A percentile compares a stretch with the other conserved stretches of the same genome.
These are phyloP conservation scores for Chaetura pelagica DNA, from an alignment of 2,113 vertebrate genomes.

Conservation along the genomic window DNA sequence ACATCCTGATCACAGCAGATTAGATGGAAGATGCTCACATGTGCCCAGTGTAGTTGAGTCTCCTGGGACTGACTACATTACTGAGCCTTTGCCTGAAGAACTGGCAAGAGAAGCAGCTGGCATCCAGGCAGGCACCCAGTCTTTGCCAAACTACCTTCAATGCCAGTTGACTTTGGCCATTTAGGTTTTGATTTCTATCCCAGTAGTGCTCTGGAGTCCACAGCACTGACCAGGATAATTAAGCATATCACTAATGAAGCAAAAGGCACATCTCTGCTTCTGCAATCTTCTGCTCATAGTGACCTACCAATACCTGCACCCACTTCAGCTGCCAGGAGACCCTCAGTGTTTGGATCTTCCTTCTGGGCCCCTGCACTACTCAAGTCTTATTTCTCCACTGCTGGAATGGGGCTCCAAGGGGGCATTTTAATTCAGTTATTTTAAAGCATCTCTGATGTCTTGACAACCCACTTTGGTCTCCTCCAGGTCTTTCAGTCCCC, in stretches of 20 bases:
- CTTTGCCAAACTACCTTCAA: neutral
- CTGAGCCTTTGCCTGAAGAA: neutral
- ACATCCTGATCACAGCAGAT: fast-evolving
- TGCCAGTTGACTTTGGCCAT: neutral
- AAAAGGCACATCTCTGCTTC: neutral
- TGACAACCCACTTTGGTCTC: neutral
- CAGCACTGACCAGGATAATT: neutral
- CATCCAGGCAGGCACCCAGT: neutral
- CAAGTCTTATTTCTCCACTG: neutral
- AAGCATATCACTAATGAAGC: fast-evolving
- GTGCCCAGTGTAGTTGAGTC: neutral
- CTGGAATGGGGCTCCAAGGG: neutral
- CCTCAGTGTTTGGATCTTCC: neutral
- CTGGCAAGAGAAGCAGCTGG: neutral
- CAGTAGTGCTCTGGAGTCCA: neutral
- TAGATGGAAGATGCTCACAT: fast-evolving
- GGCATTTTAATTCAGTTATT: neutral
- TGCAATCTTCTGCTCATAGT: neutral
- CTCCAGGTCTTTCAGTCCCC: neutral
- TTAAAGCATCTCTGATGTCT: neutral
- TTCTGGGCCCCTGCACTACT: neutral
- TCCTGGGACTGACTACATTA: neutral
- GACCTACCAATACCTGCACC: neutral
- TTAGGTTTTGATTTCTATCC: neutral
- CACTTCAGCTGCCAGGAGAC: neutral